Base-by-base conservation (phyloP, 2,113 vertebrate genomes). In the Solenodon paradoxus region DNA sequence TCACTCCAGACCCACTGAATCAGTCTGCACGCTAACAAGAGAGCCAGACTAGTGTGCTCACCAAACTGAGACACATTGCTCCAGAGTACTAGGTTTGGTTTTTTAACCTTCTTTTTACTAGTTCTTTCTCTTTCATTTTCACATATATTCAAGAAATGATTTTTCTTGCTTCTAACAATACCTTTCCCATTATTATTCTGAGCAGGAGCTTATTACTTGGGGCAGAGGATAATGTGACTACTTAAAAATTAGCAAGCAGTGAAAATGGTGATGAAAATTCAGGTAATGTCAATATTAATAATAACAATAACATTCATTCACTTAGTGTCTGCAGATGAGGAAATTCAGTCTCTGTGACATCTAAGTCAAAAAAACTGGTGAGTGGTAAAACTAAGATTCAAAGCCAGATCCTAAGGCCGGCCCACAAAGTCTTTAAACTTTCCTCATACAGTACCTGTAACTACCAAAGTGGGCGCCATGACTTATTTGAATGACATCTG, bases 61-160 rank as follows among this genome's bases (percentile, higher is more conserved):
- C n/a, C 63, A 30, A 95, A 47, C 85, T 92, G 71, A 90, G 49
- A 81, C 84, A 32, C 28, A 13, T 71, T 89, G 0, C 30, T 83
- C 20, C 77, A 94, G 69, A 71, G 20, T 93, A 61, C 88, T 63
- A 79, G 30, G 22, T 86, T 94, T 96, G 57, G 45, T 17, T 59
- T 96, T 81, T 75, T 61, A 93, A 59, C 15, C 15, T 92, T 93
- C 45, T 94, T 20, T 80, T 87, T 63, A 66, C 49, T 86, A 75
- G 22, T 66, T 26, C 9, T 88, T 86, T 90, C 11, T 92, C 45
- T 68, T 86, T 69, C 32, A 61, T 81, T 42, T 92, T 78, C 83
- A 12, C 86, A 72, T 92, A 53, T 15, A 66, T 92, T 19, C 8
- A 90, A 88, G 35, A 94, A 82, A 71, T 87, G 28, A 4, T 53